Base-by-base conservation (phyloP, 2,113 vertebrate species). In the Dicentrarchus labrax region DNA sequence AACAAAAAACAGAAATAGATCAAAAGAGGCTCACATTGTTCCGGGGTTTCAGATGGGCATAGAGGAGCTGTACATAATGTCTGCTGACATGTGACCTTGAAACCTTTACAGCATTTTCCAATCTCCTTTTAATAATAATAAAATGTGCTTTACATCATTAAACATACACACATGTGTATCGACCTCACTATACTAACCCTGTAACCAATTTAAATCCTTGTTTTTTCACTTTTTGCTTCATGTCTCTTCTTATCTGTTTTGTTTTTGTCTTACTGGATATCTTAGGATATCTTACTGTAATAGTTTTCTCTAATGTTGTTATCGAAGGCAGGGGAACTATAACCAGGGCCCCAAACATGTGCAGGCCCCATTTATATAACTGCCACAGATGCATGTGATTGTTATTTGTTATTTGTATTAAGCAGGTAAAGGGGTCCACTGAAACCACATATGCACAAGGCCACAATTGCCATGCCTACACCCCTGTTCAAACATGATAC, bases 21-120 rank as follows among this genome's bases (percentile, higher is more conserved):
- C 47, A 67, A 17, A 73, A 22, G 71, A 83, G 60, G 17, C 60
- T 68, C 53, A 36, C 48, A 21, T 48, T 74, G 54, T 74, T 72
- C 21, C 41, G 64, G 56, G 62, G 62, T 78, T n/a, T 54, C 41
- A 54, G 50, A 69, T 51, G 10, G 2, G 41, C 21, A 56, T 15
- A 16, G 19, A 70, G 54, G 74, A 80, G 56, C 65, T 60, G 78
- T 24, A 62, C 13, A 43, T 66, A 41, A 38, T 65, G 73, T 76
- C 43, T 76, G 50, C 17, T 80, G 71, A 86, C 83, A 39, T 17
- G 16, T 78, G 76, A 77, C 73, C 47, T 50, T 76, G 0, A 62
- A 79, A 54, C 48, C 43, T 64, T 51, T 21, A 19, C 11, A 21
- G 30, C 43, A 78, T 71, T 80, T 53, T 71, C 2, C 38, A 59